phyloP scores from a whole-genome alignment of 2,797 vertebrate genomes.

The Mionectes olivaceus region DNA sequence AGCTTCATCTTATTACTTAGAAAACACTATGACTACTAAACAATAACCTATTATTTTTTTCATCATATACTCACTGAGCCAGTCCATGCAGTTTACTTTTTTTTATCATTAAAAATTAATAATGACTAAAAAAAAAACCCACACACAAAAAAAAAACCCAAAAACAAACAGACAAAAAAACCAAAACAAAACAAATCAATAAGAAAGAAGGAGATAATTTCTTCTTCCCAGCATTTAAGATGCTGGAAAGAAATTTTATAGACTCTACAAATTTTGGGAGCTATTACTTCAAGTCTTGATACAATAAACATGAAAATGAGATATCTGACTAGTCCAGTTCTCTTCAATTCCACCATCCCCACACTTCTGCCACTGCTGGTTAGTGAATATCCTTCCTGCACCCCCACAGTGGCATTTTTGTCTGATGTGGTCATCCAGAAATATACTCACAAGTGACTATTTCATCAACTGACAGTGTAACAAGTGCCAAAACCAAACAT shows the following conservation, averaged over 20 bases:
- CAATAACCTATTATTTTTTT: neutral
- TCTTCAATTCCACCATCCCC: neutral
- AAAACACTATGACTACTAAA: constrained; percentile 10
- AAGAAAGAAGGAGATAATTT: neutral
- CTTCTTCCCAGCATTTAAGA: neutral
- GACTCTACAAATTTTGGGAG: neutral
- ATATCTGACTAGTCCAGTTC: neutral
- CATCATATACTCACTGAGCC: neutral
- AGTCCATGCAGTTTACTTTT: neutral
- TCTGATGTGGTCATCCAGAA: neutral
- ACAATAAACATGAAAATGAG: neutral
- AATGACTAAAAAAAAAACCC: no score
- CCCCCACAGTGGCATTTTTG: neutral
- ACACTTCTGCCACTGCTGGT: neutral
- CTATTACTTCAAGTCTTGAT: neutral
- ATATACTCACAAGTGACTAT: neutral
- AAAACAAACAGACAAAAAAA: no score
- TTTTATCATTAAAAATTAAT: neutral
- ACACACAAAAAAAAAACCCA: no score
- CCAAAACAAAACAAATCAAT: fast-evolving
- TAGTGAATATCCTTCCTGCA: neutral
- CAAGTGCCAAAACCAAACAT: neutral
- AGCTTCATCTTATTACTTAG: constrained; percentile 23
- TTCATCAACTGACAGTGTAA: neutral
- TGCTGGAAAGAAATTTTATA: neutral